Evolutionary conservation across 2,888 invertebrate genomes (phyloP).

Genomic region (Phytoseiulus persimilis): DNA sequence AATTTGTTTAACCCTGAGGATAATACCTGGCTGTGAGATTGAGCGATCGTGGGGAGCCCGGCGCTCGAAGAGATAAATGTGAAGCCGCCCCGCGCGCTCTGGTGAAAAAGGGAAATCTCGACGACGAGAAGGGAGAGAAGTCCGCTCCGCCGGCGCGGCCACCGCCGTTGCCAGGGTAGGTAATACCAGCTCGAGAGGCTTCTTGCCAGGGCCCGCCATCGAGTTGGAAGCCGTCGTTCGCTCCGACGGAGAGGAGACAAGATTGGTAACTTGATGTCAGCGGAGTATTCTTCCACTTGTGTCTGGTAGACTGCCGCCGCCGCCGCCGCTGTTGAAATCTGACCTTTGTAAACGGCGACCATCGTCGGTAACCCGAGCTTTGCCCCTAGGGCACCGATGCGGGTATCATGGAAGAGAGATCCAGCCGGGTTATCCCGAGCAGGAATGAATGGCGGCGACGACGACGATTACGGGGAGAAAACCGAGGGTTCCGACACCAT

Average conservation of each 20-base stretch:
- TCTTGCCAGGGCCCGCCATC: background rate
- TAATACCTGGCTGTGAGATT: background rate
- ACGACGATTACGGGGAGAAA: no score
- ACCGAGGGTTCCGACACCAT: no score
- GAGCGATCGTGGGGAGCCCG: background rate
- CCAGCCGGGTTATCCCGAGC: background rate
- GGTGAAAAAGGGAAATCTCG: background rate
- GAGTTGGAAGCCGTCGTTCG: background rate
- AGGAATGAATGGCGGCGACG: no score
- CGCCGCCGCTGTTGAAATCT: background rate
- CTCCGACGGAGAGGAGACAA: background rate
- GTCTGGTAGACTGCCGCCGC: background rate
- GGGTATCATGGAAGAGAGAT: background rate
- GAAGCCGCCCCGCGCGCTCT: background rate
- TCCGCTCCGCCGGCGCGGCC: background rate
- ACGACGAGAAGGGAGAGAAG: background rate
- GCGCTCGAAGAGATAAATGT: background rate
- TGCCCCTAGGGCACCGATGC: background rate
- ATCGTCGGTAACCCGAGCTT: background rate
- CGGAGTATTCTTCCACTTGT: background rate
- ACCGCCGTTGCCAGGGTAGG: background rate
- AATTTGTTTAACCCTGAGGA: background rate
- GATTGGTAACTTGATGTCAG: background rate
- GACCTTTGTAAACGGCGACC: background rate
- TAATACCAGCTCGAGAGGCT: background rate